These are phyloP conservation scores for Ips typographus DNA, from an alignment of 1,140 invertebrate species.

Conservation along the genomic window DNA sequence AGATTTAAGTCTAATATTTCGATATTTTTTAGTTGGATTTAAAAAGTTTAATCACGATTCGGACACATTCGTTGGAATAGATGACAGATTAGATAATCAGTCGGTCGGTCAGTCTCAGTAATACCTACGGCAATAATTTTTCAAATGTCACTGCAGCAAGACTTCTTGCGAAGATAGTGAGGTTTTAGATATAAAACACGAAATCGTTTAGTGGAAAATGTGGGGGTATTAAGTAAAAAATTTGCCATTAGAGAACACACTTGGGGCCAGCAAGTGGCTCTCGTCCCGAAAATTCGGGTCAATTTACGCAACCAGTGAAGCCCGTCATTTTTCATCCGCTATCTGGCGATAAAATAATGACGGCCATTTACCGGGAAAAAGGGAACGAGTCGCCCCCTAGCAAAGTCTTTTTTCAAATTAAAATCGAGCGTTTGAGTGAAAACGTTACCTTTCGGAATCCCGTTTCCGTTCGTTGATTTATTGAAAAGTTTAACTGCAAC, in stretches of 20 bases:
- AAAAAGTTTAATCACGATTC: too few relatives aligned
- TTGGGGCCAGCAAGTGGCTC: conserved; percentile 8
- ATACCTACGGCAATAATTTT: too few relatives aligned
- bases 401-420: not conserved
- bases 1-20: too few relatives aligned
- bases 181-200: too few relatives aligned
- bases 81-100: too few relatives aligned
- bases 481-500: not conserved
- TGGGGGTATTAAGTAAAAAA: not conserved
- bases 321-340: conserved; percentile 32
- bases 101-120: too few relatives aligned
- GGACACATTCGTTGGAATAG: too few relatives aligned
- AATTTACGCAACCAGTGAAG: conserved; percentile 32
- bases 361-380: not conserved
- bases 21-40: too few relatives aligned
- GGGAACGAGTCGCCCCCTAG: not conserved
- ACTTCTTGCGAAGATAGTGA: too few relatives aligned
- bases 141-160: too few relatives aligned
- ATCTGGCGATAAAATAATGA: conserved; percentile 15
- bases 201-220: too few relatives aligned
- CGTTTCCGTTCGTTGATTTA: not conserved
- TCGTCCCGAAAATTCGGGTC: conserved; percentile 25
- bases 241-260: not conserved
- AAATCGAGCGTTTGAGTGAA: not conserved
- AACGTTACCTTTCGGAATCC: not conserved